A percentile compares a stretch with the other conserved stretches of the same genome.
These are phyloP conservation scores for Morone saxatilis DNA, from an alignment of 2,113 vertebrate genomes.

Conservation along the genomic window DNA sequence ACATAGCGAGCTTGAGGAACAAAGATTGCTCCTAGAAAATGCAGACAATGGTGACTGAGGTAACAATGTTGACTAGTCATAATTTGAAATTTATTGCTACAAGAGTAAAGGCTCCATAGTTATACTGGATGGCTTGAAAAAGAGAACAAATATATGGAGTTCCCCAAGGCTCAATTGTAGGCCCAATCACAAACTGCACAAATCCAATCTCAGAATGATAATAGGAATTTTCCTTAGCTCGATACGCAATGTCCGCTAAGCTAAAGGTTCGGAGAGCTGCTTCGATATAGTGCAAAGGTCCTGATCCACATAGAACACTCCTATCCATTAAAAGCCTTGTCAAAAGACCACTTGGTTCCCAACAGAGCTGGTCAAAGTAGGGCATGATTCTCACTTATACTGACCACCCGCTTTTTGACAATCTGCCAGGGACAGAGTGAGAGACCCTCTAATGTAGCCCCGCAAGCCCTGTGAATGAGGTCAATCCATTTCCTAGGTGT, in stretches of 20 bases:
- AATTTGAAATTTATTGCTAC: neutral
- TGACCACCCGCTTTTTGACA: slow-evolving; percentile 78
- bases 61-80: neutral
- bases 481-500: slow-evolving; percentile 72
- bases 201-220: slow-evolving; percentile 64
- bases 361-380: slow-evolving; percentile 75
- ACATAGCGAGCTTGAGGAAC: neutral
- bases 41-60: neutral
- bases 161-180: slow-evolving; percentile 56
- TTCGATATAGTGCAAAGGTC: slow-evolving; percentile 58
- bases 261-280: slow-evolving; percentile 51
- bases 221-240: slow-evolving; percentile 39
- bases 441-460: slow-evolving; percentile 75
- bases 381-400: slow-evolving; percentile 81
- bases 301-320: slow-evolving; percentile 65
- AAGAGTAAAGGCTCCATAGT: slow-evolving; percentile 1
- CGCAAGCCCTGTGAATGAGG: slow-evolving; percentile 75
- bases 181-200: slow-evolving; percentile 41
- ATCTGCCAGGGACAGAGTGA: slow-evolving; percentile 70
- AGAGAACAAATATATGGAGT: slow-evolving; percentile 17
- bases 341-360: slow-evolving; percentile 74
- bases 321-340: slow-evolving; percentile 78
- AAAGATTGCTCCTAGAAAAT: slow-evolving; percentile 8
- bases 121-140: slow-evolving; percentile 18
- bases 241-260: slow-evolving; percentile 33